These are phyloP conservation scores for Drosophila helvetica DNA, from an alignment of 2,888 invertebrate species.

Conservation along the genomic window DNA sequence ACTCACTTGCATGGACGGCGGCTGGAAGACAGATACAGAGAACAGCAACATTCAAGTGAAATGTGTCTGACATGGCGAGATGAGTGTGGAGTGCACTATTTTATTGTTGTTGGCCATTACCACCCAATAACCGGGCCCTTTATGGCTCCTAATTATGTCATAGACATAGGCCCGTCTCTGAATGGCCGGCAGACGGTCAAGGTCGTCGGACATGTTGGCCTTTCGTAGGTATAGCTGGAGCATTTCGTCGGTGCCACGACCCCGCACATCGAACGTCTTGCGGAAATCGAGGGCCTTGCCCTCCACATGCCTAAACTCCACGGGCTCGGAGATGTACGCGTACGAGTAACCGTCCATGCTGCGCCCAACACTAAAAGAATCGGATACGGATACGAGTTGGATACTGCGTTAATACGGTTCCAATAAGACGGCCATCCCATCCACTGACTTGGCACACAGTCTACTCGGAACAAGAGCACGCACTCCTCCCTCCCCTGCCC, in stretches of 20 bases:
- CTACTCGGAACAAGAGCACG: not conserved
- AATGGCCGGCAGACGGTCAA: constrained; percentile 68
- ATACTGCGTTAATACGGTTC: constrained; percentile 42
- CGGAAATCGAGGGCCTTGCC: constrained; percentile 75
- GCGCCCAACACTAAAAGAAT: constrained; percentile 25
- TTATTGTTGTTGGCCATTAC: constrained; percentile 53
- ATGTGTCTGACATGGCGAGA: not conserved
- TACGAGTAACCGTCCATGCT: constrained; percentile 69
- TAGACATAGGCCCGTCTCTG: constrained; percentile 79
- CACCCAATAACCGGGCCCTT: constrained; percentile 81
- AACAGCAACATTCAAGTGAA: constrained; percentile 26
- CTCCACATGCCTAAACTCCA: constrained; percentile 74
- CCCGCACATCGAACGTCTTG: constrained; percentile 80
- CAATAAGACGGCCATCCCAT: constrained; percentile 22
- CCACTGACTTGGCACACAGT: constrained; percentile 9
- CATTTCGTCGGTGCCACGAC: constrained; percentile 77
- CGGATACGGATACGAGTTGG: constrained; percentile 38
- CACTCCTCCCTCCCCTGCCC: constrained; percentile 11
- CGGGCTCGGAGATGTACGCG: constrained; percentile 74
- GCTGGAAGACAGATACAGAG: constrained; percentile 48
- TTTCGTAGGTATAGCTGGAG: constrained; percentile 76
- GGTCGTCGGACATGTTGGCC: constrained; percentile 74
- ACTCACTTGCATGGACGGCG: constrained; percentile 69
- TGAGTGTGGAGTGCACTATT: not conserved
- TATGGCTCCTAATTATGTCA: constrained; percentile 81